Evolutionary conservation across 2,797 vertebrate species (phyloP).

Genomic region (Crocidura indochinensis): DNA sequence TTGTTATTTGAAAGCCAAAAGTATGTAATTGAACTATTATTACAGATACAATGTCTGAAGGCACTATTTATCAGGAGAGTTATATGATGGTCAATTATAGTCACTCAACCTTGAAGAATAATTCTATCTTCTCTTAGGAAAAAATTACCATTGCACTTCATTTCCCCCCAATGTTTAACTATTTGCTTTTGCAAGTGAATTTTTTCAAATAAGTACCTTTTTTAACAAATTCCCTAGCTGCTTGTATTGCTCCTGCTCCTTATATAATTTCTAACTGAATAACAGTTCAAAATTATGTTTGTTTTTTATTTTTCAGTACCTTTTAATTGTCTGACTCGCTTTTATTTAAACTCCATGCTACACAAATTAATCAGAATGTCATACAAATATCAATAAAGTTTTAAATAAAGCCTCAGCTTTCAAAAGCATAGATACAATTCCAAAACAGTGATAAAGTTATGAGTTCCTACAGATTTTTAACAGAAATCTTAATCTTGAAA

Average conservation of each 20-base stretch:
- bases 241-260: no score
- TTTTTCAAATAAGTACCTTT: background rate
- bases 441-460: background rate
- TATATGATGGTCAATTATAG: slow-evolving; percentile 92
- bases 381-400: slow-evolving; percentile 14
- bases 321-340: background rate
- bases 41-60: slow-evolving; percentile 89
- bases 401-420: background rate
- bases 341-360: background rate
- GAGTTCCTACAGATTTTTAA: background rate
- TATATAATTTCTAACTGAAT: no score
- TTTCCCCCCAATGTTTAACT: slow-evolving; percentile 80
- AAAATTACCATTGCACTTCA: slow-evolving; percentile 88
- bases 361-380: background rate
- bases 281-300: no score
- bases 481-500: background rate
- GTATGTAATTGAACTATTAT: slow-evolving; percentile 92
- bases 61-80: slow-evolving; percentile 92
- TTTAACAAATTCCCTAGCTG: no score
- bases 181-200: slow-evolving; percentile 75
- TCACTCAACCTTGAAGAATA: slow-evolving; percentile 93
- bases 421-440: background rate
- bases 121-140: slow-evolving; percentile 90
- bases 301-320: no score
- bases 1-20: slow-evolving; percentile 90